A percentile compares a stretch with the other conserved stretches of the same genome.
phyloP scores from a whole-genome alignment of 2,797 vertebrate species.

The Nothura maculosa region DNA sequence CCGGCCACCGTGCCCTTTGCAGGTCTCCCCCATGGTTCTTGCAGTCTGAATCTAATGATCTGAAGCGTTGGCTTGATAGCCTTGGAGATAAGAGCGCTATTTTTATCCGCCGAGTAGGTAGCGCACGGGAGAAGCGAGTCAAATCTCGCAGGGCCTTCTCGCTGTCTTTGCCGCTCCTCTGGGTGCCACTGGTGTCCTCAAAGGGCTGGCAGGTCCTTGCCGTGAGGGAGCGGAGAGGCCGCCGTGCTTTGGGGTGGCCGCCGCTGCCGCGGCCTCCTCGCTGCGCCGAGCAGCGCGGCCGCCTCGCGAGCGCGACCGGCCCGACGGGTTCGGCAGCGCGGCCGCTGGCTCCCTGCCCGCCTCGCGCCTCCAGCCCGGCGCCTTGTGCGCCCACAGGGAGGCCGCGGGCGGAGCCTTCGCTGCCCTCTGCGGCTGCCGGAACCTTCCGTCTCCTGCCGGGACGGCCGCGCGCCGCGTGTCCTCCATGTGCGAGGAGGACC shows the following conservation, averaged over 20 bases:
- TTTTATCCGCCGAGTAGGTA: constrained; percentile 29
- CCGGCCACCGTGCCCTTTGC: not conserved
- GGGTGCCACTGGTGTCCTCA: not conserved
- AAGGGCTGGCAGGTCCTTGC: not conserved
- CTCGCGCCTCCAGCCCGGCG: not conserved
- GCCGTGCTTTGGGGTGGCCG: not conserved
- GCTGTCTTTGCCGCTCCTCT: not conserved
- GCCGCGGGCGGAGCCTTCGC: not conserved
- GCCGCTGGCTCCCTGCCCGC: constrained; percentile 66
- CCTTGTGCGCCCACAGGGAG: too few relatives aligned
- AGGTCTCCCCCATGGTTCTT: not conserved
- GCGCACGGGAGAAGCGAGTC: not conserved
- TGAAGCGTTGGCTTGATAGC: constrained; percentile 33
- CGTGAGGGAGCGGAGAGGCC: not conserved
- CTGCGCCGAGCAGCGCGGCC: constrained; percentile 11
- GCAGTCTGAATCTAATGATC: constrained; percentile 19
- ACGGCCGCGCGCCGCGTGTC: not conserved
- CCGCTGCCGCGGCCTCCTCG: constrained; percentile 23
- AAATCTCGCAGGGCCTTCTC: not conserved
- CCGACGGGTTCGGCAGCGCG: constrained; percentile 66
- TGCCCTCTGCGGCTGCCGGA: too few relatives aligned
- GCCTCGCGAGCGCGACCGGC: constrained; percentile 15
- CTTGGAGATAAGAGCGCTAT: constrained; percentile 30
- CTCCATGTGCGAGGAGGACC: not conserved
- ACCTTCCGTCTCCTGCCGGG: constrained; percentile 6